Percentiles rank a stretch among this genome's conserved stretches.
These are phyloP conservation scores for Galerucella nymphaeae DNA, from an alignment of 2,888 invertebrate genomes.

Conservation along the genomic window DNA sequence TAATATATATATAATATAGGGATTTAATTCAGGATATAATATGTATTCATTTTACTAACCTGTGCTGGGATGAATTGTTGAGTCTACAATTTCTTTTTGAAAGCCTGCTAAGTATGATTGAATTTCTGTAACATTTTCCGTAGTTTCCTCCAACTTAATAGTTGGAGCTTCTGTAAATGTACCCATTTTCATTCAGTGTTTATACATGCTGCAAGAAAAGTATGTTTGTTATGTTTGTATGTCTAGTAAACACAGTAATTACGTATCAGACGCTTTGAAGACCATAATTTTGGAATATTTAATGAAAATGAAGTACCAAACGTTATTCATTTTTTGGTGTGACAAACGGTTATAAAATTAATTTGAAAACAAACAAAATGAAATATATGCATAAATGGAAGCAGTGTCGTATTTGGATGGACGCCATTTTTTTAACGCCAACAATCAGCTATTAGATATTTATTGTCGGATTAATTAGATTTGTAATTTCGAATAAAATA, in stretches of 20 bases:
- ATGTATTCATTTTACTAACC: slow-evolving; percentile 57
- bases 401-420: slow-evolving; percentile 31
- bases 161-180: slow-evolving; percentile 61
- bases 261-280: no score
- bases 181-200: slow-evolving; percentile 57
- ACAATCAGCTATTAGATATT: slow-evolving; percentile 28
- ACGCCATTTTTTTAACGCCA: slow-evolving; percentile 58
- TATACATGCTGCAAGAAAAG: neutral
- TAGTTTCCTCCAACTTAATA: slow-evolving; percentile 65
- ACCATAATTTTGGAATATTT: no score
- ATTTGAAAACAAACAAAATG: slow-evolving; percentile 1
- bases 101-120: slow-evolving; percentile 85
- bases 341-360: slow-evolving; percentile 4
- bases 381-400: slow-evolving; percentile 13
- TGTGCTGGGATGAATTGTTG: slow-evolving; percentile 63
- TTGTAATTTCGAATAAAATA: slow-evolving; percentile 24
- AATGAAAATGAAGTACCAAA: no score
- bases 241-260: no score
- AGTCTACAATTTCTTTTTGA: slow-evolving; percentile 80
- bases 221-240: no score
- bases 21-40: no score
- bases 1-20: no score
- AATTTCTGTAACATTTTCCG: slow-evolving; percentile 74
- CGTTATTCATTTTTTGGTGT: neutral
- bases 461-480: slow-evolving; percentile 10